These are phyloP conservation scores for Cryptoblepharus egeriae DNA, from an alignment of 2,797 vertebrate genomes.

Conservation along the genomic window DNA sequence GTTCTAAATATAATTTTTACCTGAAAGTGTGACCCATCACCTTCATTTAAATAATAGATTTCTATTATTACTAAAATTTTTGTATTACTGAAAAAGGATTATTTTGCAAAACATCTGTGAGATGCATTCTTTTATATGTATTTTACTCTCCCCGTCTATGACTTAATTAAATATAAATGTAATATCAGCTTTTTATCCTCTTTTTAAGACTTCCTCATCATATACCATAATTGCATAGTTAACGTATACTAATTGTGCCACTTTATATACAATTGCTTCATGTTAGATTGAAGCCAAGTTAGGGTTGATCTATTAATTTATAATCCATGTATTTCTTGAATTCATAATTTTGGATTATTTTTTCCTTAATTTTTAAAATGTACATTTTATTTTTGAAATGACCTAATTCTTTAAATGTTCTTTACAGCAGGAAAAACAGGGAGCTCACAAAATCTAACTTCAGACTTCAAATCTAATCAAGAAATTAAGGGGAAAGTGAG, in stretches of 20 bases:
- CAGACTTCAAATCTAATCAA: constrained; percentile 76
- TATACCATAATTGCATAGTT: not conserved
- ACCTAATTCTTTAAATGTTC: too few relatives aligned
- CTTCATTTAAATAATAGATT: not conserved
- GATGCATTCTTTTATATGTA: constrained; percentile 6
- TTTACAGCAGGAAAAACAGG: constrained; percentile 86
- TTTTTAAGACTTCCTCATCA: not conserved
- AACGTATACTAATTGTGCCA: too few relatives aligned
- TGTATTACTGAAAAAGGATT: not conserved
- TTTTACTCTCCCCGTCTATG: not conserved
- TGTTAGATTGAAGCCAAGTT: not conserved
- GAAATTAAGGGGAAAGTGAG: constrained; percentile 73
- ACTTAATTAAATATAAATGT: not conserved
- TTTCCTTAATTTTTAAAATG: constrained; percentile 22
- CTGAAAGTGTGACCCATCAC: accelerated
- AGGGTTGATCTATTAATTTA: not conserved
- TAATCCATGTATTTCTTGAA: not conserved
- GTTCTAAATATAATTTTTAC: not conserved
- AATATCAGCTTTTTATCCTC: accelerated
- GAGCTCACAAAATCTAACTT: constrained; percentile 80
- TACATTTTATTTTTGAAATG: too few relatives aligned
- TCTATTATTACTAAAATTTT: too few relatives aligned
- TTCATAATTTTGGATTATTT: not conserved
- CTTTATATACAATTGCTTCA: not conserved
- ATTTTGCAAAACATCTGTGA: not conserved